Percentiles rank a stretch among this genome's conserved stretches.
phyloP scores from a whole-genome alignment of 2,113 vertebrate genomes.

The Calcarius ornatus region DNA sequence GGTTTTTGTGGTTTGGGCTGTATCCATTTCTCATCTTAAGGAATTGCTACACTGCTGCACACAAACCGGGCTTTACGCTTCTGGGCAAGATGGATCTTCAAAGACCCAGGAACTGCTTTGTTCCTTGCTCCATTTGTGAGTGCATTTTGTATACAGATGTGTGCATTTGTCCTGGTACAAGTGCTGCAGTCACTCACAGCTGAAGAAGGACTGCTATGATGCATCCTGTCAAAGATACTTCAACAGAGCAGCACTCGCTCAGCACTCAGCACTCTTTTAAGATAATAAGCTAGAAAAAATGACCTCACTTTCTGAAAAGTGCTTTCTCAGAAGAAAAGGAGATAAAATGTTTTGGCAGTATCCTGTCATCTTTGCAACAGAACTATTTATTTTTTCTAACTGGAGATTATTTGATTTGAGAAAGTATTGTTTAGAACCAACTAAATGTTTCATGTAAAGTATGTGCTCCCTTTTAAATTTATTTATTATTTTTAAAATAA shows the following conservation, averaged over 20 bases:
- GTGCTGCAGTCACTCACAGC: background rate
- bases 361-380: background rate
- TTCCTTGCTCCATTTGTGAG: background rate
- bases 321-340: background rate
- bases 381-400: background rate
- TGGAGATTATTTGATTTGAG: background rate
- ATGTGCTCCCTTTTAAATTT: background rate
- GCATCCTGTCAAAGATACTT: background rate
- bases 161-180: background rate
- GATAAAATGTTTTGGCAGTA: background rate
- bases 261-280: background rate
- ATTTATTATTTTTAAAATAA: background rate
- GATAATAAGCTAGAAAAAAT: background rate
- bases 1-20: background rate
- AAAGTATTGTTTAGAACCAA: background rate
- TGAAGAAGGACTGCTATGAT: background rate
- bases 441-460: background rate
- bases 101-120: background rate
- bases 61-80: background rate
- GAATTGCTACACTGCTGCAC: background rate
- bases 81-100: background rate
- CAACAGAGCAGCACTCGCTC: background rate
- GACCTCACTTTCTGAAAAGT: background rate
- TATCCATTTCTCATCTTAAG: background rate
- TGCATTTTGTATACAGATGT: background rate